Conservation (phyloP, 2,797 vertebrate species). For the Ara ararauna region DNA sequence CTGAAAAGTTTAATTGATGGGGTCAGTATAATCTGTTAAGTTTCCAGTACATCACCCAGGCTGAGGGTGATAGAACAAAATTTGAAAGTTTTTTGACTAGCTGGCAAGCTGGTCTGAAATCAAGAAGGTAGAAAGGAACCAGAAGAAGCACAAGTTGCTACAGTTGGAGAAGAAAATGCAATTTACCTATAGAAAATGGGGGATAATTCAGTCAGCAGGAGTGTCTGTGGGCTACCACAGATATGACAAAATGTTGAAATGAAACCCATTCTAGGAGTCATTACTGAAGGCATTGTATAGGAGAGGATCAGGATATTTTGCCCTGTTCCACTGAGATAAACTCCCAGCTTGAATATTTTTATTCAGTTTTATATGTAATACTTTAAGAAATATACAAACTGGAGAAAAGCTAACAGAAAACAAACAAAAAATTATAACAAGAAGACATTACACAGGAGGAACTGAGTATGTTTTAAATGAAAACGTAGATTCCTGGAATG, state of each 20-base stretch:
- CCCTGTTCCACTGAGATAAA: background rate
- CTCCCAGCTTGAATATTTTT: background rate
- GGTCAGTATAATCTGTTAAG: background rate
- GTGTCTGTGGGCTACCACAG: background rate
- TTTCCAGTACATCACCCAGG: conserved; percentile 2
- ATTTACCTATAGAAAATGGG: background rate
- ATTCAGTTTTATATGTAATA: background rate
- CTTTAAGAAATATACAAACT: background rate
- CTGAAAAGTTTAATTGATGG: background rate
- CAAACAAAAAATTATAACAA: background rate
- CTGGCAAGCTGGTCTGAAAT: conserved; percentile 4
- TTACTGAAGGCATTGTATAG: background rate
- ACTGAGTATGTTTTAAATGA: background rate
- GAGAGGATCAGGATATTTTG: background rate
- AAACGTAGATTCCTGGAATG: background rate
- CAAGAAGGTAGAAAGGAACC: background rate
- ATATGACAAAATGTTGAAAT: conserved; percentile 13
- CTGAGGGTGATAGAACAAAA: conserved; percentile 11
- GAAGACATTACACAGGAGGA: background rate
- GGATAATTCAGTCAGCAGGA: background rate
- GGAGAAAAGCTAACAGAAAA: background rate
- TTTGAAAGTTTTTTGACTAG: background rate
- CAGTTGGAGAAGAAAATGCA: background rate
- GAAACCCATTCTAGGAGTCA: background rate
- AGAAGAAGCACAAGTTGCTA: background rate